Evolutionary conservation across 2,888 invertebrate species (phyloP), one percentile per base, ranked within the genome.

Genomic region (Psylliodes chrysocephalus): DNA sequence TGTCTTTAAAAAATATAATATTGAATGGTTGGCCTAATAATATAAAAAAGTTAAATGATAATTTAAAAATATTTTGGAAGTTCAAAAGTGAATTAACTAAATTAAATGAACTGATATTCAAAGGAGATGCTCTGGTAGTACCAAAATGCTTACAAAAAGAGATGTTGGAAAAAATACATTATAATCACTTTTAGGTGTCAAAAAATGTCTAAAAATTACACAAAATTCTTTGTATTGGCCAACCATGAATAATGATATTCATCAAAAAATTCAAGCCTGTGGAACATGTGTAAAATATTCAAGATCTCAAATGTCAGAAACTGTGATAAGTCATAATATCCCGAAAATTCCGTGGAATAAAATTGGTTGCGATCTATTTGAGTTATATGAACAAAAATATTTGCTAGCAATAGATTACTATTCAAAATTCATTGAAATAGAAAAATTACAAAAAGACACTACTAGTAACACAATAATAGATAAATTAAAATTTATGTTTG

Each of bases 181-280:
- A 57, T 51, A 63, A 47, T 22, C 69, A 69, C 42, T n/a, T n/a
- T 18, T 68, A 40, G 69, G 69, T 5, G 35, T 63, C 1, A 68
- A 60, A 15, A 69, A 68, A 59, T 68, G 66, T 15, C 17, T 54
- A 5, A 46, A 51, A 30, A 19, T 57, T 40, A 67, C 67, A 33
- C 22, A 57, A 51, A 54, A 66, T 8, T 55, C 55, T 6, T 15
- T 70, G 17, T 70, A 47, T 49, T 70, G 66, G 68, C 64, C 66
- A 12, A 44, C 19, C n/a, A 70, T 70, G 53, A 49, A n/a, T 25
- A 59, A 63, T 38, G 51, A 67, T 17, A 67, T 69, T 6, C 63
- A 42, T 51, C 52, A 64, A 38, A 38, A 35, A 28, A 52, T 69
- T 52, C 28, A 25, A 30, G 40, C 46, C 17, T 70, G 66, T 66